Conservation (phyloP, 2,888 invertebrate genomes). For the Parelbella ahira region DNA sequence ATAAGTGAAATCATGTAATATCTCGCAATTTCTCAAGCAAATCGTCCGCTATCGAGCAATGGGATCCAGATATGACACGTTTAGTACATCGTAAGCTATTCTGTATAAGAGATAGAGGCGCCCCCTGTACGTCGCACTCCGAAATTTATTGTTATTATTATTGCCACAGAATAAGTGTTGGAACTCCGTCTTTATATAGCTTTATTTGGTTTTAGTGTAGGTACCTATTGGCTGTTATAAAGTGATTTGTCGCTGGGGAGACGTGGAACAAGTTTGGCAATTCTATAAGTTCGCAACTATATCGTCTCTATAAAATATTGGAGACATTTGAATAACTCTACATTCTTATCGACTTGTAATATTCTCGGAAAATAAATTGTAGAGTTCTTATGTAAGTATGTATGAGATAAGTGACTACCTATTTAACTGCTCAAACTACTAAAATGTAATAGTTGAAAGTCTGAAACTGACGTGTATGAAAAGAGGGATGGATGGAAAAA, state of each 20-base stretch:
- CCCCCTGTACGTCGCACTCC: slow-evolving; percentile 37
- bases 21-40: slow-evolving; percentile 28
- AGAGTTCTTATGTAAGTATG: slow-evolving; percentile 4
- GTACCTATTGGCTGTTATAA: slow-evolving; percentile 50
- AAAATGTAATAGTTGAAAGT: no score
- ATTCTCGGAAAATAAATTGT: background rate
- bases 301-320: slow-evolving; percentile 17
- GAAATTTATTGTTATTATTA: slow-evolving; percentile 73
- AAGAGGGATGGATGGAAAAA: no score
- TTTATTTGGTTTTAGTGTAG: slow-evolving; percentile 58
- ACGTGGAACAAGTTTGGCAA: slow-evolving; percentile 36
- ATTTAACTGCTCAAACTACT: no score
- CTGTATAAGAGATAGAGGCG: slow-evolving; percentile 37
- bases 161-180: slow-evolving; percentile 58
- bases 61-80: slow-evolving; percentile 33
- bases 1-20: no score
- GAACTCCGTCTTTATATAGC: slow-evolving; percentile 49
- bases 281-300: slow-evolving; percentile 36
- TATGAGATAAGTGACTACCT: no score
- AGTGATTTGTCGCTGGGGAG: slow-evolving; percentile 58
- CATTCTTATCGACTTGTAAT: background rate
- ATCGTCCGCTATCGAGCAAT: slow-evolving; percentile 31
- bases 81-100: slow-evolving; percentile 29
- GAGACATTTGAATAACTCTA: slow-evolving; percentile 16
- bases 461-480: no score